Percentiles rank a stretch among this genome's conserved stretches.
Conservation (phyloP, 2,888 invertebrate species). For the Argyresthia albistria region DNA sequence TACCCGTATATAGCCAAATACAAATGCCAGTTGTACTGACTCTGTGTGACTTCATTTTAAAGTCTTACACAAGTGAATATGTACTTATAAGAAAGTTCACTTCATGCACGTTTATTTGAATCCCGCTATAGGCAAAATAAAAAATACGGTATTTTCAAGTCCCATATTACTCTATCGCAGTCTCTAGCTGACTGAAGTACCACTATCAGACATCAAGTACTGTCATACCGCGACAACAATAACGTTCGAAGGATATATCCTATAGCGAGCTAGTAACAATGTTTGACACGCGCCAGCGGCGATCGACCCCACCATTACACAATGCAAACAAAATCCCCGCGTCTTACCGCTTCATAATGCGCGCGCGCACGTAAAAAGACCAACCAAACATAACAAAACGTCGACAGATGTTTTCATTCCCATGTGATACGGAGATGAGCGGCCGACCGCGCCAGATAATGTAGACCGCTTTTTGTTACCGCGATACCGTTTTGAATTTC, state of each 20-base stretch:
- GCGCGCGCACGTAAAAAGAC: conserved; percentile 31
- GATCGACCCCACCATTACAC: conserved; percentile 44
- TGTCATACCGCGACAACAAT: neutral
- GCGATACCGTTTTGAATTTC: conserved; percentile 56
- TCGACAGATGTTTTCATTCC: conserved; percentile 65
- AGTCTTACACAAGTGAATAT: too few species aligned
- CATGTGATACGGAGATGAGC: conserved; percentile 44
- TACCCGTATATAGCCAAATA: too few species aligned
- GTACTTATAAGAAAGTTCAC: too few species aligned
- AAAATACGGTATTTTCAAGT: too few species aligned
- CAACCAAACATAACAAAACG: conserved; percentile 40
- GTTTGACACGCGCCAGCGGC: conserved; percentile 37
- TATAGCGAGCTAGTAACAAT: conserved; percentile 22
- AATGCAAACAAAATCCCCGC: conserved; percentile 38
- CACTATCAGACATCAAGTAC: neutral
- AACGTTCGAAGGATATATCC: neutral
- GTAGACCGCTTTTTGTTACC: conserved; percentile 32
- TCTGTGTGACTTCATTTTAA: too few species aligned
- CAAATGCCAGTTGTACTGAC: too few species aligned
- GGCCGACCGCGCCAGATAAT: conserved; percentile 23
- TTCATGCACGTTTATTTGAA: too few species aligned
- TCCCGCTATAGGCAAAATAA: too few species aligned
- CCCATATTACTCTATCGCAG: too few species aligned
- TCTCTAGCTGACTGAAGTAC: neutral
- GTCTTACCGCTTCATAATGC: conserved; percentile 37